Evolutionary conservation across 2,113 vertebrate genomes (phyloP).

Genomic region (Erythrocercus mccallii): DNA sequence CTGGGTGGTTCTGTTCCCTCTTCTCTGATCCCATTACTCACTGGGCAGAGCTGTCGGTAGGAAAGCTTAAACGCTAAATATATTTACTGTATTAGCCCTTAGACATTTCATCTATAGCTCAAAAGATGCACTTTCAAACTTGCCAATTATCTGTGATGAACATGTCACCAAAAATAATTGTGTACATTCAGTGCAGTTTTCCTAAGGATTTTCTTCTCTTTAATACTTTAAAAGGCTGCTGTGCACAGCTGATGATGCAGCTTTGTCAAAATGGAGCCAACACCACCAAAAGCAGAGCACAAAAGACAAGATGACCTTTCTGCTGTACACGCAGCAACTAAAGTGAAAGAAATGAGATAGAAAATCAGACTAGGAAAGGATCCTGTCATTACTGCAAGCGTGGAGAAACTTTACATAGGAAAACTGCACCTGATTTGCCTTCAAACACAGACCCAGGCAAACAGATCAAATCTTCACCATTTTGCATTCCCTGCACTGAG

Average conservation of each 20-base stretch:
- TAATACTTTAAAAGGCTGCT: not conserved
- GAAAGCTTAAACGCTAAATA: not conserved
- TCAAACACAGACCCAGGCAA: not conserved
- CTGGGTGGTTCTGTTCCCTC: not conserved
- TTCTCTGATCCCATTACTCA: not conserved
- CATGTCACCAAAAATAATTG: not conserved
- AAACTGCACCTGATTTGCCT: not conserved
- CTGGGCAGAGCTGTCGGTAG: not conserved
- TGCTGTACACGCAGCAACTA: not conserved
- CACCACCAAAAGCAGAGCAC: not conserved
- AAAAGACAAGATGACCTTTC: not conserved
- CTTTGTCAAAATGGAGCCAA: not conserved
- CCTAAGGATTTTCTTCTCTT: not conserved
- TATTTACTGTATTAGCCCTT: not conserved
- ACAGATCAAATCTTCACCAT: not conserved
- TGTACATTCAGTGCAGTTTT: not conserved
- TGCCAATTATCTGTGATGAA: conserved; percentile 47
- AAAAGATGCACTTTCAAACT: not conserved
- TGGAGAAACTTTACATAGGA: not conserved
- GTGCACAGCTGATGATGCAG: not conserved
- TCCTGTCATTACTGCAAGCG: not conserved
- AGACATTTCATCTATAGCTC: not conserved
- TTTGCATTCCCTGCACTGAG: not conserved
- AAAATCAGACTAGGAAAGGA: not conserved
- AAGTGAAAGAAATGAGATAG: not conserved